A percentile compares a stretch with the other conserved stretches of the same genome.
These are phyloP conservation scores for Nycticorax nycticorax DNA, from an alignment of 2,113 vertebrate species.

Conservation along the genomic window DNA sequence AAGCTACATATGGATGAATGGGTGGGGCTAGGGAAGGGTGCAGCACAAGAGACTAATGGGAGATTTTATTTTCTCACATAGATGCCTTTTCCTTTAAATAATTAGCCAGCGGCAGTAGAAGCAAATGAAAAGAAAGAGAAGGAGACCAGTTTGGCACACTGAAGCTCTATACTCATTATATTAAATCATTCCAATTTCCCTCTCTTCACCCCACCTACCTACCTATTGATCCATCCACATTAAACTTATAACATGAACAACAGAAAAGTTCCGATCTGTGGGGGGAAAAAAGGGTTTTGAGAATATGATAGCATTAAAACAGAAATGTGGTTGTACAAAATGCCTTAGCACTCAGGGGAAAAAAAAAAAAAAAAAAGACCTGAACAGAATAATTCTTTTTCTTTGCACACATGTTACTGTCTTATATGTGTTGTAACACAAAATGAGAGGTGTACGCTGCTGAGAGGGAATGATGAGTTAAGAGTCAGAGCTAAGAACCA, in stretches of 20 bases:
- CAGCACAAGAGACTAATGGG: slow-evolving; percentile 69
- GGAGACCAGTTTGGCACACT: slow-evolving; percentile 2
- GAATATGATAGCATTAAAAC: neutral
- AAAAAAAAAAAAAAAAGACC: neutral
- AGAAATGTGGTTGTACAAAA: neutral
- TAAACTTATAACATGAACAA: neutral
- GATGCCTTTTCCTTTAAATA: slow-evolving; percentile 63
- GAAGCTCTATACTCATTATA: slow-evolving; percentile 15
- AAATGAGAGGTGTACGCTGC: slow-evolving; percentile 56
- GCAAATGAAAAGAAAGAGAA: slow-evolving; percentile 25
- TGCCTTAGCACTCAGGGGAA: neutral
- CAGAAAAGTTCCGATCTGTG: neutral
- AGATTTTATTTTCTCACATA: slow-evolving; percentile 67
- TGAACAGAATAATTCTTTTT: neutral
- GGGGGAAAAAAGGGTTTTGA: neutral
- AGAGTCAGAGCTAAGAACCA: slow-evolving; percentile 31
- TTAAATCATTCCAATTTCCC: slow-evolving; percentile 31
- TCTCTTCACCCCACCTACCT: neutral
- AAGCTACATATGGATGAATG: slow-evolving; percentile 79
- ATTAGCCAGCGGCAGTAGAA: slow-evolving; percentile 47
- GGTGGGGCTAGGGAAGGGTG: slow-evolving; percentile 70
- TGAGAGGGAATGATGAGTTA: slow-evolving; percentile 16
- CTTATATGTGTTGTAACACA: slow-evolving; percentile 29
- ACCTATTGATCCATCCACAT: slow-evolving; percentile 4
- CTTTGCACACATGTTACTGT: slow-evolving; percentile 34